phyloP scores from a whole-genome alignment of 2,113 vertebrate genomes.

The Osmerus mordax region DNA sequence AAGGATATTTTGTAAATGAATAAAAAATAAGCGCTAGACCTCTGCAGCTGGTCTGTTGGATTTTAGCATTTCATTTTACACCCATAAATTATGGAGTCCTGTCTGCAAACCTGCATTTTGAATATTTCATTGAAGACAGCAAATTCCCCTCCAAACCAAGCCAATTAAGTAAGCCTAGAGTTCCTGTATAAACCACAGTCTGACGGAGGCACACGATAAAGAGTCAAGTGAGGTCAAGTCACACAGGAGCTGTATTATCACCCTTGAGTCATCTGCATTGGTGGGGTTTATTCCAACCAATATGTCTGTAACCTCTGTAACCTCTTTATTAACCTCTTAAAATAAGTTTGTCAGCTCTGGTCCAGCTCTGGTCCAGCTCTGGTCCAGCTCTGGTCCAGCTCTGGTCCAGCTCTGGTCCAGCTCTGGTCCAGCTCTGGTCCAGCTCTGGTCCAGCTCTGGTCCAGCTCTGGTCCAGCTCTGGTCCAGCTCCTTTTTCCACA shows the following conservation, averaged over 20 bases:
- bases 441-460: too few relatives aligned
- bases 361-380: neutral
- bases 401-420: too few relatives aligned
- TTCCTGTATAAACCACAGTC: slow-evolving; percentile 7
- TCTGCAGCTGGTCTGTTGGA: slow-evolving; percentile 15
- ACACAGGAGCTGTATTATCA: slow-evolving; percentile 2
- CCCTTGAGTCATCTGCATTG: neutral
- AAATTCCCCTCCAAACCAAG: slow-evolving; percentile 27
- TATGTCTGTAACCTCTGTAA: neutral
- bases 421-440: neutral
- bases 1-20: slow-evolving; percentile 15
- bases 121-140: slow-evolving; percentile 39
- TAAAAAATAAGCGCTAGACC: slow-evolving; percentile 23
- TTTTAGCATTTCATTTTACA: slow-evolving; percentile 37
- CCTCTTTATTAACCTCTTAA: slow-evolving; percentile 5
- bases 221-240: neutral
- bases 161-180: slow-evolving; percentile 30
- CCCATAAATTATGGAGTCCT: slow-evolving; percentile 35
- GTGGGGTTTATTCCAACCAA: neutral
- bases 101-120: slow-evolving; percentile 35
- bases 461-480: neutral
- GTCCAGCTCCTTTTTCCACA: neutral
- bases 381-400: too few relatives aligned
- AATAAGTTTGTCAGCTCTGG: neutral
- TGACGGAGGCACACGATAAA: neutral